These are phyloP conservation scores for Loriculus beryllinus DNA, from an alignment of 2,797 vertebrate genomes.

Conservation along the genomic window DNA sequence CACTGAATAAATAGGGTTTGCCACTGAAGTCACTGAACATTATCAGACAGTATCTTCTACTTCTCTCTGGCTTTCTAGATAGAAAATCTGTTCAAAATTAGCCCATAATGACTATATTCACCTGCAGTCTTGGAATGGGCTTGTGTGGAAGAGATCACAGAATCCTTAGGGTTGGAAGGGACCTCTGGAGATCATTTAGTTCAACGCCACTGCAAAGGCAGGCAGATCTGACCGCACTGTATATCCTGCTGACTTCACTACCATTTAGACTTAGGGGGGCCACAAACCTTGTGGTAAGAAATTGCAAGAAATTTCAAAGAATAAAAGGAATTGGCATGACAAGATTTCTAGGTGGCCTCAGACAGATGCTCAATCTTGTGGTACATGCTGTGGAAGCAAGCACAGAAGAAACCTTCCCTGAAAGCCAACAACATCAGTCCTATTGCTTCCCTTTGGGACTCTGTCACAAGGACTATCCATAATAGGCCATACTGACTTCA, in stretches of 20 bases:
- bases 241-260: not conserved
- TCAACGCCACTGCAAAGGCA: not conserved
- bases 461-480: not conserved
- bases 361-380: not conserved
- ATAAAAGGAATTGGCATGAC: not conserved
- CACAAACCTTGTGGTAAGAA: not conserved
- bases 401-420: not conserved
- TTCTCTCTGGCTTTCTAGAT: not conserved
- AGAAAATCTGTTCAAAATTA: not conserved
- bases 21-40: not conserved
- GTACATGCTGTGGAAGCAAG: not conserved
- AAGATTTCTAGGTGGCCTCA: slow-evolving; percentile 12
- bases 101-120: not conserved
- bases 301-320: not conserved
- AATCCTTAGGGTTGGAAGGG: not conserved
- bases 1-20: not conserved
- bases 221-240: not conserved
- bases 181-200: not conserved
- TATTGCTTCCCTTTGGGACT: not conserved
- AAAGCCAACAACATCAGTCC: not conserved
- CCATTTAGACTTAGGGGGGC: not conserved
- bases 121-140: not conserved
- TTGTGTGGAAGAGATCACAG: not conserved
- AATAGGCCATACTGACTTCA: not conserved
- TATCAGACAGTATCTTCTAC: not conserved